Conservation (phyloP, 1,140 invertebrate genomes). For the Hestina assimilis region DNA sequence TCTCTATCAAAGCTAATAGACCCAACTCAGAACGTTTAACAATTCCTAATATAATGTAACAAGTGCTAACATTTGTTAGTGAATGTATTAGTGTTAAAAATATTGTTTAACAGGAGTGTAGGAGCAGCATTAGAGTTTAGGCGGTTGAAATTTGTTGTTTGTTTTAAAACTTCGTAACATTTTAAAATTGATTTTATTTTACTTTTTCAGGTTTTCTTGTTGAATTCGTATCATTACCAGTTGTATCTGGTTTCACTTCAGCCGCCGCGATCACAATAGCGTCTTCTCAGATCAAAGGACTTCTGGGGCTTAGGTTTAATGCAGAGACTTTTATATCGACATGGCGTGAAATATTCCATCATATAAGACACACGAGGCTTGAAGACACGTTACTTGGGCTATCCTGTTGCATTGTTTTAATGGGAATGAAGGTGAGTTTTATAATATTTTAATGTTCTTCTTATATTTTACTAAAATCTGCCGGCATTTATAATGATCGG, state of each 20-base stretch:
- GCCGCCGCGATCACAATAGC: slow-evolving; percentile 92
- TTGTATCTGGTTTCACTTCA: slow-evolving; percentile 92
- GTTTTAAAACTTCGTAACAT: too few species aligned
- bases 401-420: slow-evolving; percentile 80
- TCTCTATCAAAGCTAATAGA: too few species aligned
- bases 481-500: too few species aligned
- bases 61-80: too few species aligned
- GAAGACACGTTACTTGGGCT: slow-evolving; percentile 83
- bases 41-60: too few species aligned
- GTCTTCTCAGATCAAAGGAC: slow-evolving; percentile 87
- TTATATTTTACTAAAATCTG: too few species aligned
- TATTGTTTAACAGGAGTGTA: too few species aligned
- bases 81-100: too few species aligned
- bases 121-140: too few species aligned
- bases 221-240: slow-evolving; percentile 91
- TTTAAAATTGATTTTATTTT: too few species aligned
- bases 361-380: slow-evolving; percentile 77
- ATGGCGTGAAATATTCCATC: slow-evolving; percentile 77
- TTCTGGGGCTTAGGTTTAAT: slow-evolving; percentile 83
- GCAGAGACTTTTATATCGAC: slow-evolving; percentile 82
- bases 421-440: slow-evolving; percentile 81
- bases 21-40: too few species aligned
- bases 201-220: slow-evolving; percentile 88
- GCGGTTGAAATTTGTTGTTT: too few species aligned
- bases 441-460: neutral